Evolutionary conservation across 2,888 invertebrate genomes (phyloP).

Genomic region (Cheilosia scutellata): DNA sequence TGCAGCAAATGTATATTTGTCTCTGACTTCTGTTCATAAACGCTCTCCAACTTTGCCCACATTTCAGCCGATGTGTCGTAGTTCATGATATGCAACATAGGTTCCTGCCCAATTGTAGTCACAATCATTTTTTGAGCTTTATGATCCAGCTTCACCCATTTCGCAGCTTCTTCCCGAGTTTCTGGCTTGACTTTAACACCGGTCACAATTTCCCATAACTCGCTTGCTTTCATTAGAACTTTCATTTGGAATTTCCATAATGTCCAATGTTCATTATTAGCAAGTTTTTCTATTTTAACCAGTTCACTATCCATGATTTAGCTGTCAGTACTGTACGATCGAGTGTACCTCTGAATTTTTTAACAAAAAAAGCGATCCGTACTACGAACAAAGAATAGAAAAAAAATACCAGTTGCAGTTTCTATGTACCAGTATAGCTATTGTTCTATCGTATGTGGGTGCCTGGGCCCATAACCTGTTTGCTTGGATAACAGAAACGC

Average conservation of each 20-base stretch:
- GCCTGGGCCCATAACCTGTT: conserved; percentile 8
- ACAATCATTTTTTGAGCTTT: conserved; percentile 24
- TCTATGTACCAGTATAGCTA: background rate
- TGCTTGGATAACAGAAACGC: background rate
- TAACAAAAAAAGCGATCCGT: background rate
- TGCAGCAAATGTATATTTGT: conserved; percentile 80
- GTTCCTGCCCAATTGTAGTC: conserved; percentile 62
- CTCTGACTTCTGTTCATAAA: conserved; percentile 79
- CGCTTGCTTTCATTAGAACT: background rate
- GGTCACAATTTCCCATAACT: background rate
- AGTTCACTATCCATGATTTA: background rate
- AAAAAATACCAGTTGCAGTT: background rate
- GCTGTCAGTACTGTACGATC: background rate
- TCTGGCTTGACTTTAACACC: background rate
- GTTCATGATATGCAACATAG: conserved; percentile 69
- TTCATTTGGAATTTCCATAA: conserved; percentile 28
- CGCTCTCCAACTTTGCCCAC: conserved; percentile 66
- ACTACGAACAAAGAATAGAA: no score
- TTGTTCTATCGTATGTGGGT: background rate
- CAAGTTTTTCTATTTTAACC: background rate
- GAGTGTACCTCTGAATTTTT: background rate
- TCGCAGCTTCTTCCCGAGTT: background rate
- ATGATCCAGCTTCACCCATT: conserved; percentile 1
- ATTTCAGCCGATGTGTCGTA: conserved; percentile 66
- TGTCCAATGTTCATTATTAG: conserved; percentile 1